Evolutionary conservation across 2,888 invertebrate species (phyloP).

Genomic region (Phragmatobia fuliginosa): DNA sequence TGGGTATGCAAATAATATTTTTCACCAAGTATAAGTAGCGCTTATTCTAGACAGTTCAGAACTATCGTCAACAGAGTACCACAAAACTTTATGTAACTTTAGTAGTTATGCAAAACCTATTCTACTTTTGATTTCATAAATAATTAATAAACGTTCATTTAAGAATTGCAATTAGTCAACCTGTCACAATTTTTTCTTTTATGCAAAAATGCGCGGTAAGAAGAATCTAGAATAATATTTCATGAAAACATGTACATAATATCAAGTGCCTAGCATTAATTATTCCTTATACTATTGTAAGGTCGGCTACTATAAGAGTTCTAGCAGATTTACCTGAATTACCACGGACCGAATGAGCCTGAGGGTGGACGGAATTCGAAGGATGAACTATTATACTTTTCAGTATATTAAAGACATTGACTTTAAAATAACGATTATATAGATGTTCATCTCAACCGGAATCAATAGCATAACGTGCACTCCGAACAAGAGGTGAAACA

Average conservation of each 20-base stretch:
- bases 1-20: neutral
- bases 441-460: too few species aligned
- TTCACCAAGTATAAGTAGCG: neutral
- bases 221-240: neutral
- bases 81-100: neutral
- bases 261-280: too few species aligned
- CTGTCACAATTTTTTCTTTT: neutral
- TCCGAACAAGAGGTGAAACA: too few species aligned
- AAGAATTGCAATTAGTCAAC: neutral
- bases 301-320: too few species aligned
- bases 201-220: neutral
- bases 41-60: neutral
- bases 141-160: neutral
- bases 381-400: too few species aligned
- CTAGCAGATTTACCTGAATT: too few species aligned
- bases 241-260: neutral
- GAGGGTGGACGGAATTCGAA: too few species aligned
- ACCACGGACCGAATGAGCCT: too few species aligned
- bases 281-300: too few species aligned
- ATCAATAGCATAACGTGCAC: too few species aligned
- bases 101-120: neutral
- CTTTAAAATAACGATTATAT: too few species aligned
- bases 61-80: neutral
- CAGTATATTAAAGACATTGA: too few species aligned
- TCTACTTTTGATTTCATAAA: neutral